Evolutionary conservation across 2,888 invertebrate genomes (phyloP).

Genomic region (Apamea crenata): DNA sequence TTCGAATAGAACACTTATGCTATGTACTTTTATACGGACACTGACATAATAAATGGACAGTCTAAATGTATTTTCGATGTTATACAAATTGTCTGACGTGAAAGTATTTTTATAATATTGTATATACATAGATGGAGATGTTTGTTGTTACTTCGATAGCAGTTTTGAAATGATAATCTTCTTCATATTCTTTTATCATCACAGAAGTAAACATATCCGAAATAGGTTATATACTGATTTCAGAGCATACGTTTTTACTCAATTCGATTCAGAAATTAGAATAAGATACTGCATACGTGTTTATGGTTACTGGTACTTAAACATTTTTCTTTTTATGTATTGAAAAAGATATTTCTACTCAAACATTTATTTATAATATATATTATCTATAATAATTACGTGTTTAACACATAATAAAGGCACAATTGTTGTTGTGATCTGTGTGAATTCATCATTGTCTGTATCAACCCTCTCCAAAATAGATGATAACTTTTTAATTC

Average conservation of each 20-base stretch:
- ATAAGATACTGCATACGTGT: neutral
- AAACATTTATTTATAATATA: slow-evolving; percentile 11
- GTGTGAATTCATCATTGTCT: slow-evolving; percentile 66
- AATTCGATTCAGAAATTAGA: neutral
- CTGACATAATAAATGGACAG: slow-evolving; percentile 67
- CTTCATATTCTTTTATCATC: slow-evolving; percentile 52
- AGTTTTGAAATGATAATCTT: slow-evolving; percentile 53
- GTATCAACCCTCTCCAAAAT: slow-evolving; percentile 49
- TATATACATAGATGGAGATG: slow-evolving; percentile 71
- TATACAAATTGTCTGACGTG: slow-evolving; percentile 84
- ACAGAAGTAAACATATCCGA: slow-evolving; percentile 48
- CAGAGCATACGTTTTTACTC: neutral
- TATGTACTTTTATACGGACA: slow-evolving; percentile 75
- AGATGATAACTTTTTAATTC: slow-evolving; percentile 41
- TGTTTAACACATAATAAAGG: slow-evolving; percentile 57
- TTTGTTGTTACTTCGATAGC: slow-evolving; percentile 71
- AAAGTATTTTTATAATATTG: slow-evolving; percentile 86
- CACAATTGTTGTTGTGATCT: slow-evolving; percentile 75
- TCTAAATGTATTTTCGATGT: slow-evolving; percentile 85
- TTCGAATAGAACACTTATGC: slow-evolving; percentile 56
- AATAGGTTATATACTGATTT: slow-evolving; percentile 20
- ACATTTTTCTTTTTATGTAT: neutral
- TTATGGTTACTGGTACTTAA: neutral
- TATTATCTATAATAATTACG: slow-evolving; percentile 11
- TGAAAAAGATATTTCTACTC: neutral